phyloP scores from a whole-genome alignment of 1,140 invertebrate genomes.

The Drosophila saltans region DNA sequence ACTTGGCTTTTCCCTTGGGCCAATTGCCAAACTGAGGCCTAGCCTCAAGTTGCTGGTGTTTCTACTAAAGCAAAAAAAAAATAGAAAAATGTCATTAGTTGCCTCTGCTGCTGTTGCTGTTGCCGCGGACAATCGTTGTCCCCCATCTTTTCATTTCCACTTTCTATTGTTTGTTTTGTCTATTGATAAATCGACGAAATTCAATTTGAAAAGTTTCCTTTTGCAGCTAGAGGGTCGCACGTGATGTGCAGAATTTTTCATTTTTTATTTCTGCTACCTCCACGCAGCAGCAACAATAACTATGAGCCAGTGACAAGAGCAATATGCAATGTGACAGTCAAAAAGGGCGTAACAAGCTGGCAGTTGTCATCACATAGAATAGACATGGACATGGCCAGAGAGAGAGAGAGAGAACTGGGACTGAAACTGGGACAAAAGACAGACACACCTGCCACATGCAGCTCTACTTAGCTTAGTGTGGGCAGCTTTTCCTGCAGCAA shows the following conservation, averaged over 20 bases:
- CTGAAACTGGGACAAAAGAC: slow-evolving; percentile 10
- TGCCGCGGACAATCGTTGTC: slow-evolving; percentile 11
- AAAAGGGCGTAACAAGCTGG: slow-evolving; percentile 73
- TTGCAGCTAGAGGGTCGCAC: slow-evolving; percentile 11
- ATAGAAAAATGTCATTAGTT: slow-evolving; percentile 38
- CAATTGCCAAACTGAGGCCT: slow-evolving; percentile 44
- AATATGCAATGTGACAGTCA: slow-evolving; percentile 65
- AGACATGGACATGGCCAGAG: slow-evolving; percentile 22
- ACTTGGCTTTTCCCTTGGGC: slow-evolving; percentile 42
- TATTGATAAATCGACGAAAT: slow-evolving; percentile 71
- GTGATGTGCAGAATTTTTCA: slow-evolving; percentile 43
- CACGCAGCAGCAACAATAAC: background rate
- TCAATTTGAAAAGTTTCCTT: slow-evolving; percentile 62
- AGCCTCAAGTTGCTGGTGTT: background rate
- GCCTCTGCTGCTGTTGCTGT: background rate
- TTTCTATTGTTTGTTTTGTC: slow-evolving; percentile 63
- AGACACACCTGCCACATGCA: slow-evolving; percentile 64
- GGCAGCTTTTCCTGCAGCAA: slow-evolving; percentile 38
- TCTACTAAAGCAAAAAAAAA: too few relatives aligned
- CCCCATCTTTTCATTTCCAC: slow-evolving; percentile 48
- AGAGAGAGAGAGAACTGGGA: background rate
- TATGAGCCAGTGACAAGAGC: slow-evolving; percentile 50
- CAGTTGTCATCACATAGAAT: slow-evolving; percentile 55
- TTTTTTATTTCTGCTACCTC: slow-evolving; percentile 21
- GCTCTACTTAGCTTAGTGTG: slow-evolving; percentile 49